Percentiles rank a stretch among this genome's conserved stretches.
phyloP scores from a whole-genome alignment of 2,113 vertebrate species.

The Tretioscincus oriximinensis region DNA sequence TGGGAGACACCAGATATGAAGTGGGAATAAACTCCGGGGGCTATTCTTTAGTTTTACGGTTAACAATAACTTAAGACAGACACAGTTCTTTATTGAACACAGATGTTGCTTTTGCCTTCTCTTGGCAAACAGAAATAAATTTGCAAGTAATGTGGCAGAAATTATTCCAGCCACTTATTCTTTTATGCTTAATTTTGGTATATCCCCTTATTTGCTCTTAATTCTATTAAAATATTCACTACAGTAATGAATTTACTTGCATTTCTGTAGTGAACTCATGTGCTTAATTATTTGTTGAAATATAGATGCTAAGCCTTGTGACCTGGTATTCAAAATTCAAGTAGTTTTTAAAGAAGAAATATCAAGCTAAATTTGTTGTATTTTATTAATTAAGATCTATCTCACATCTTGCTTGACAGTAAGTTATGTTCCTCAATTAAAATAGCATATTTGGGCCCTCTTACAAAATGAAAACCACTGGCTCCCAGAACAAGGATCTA shows the following conservation, averaged over 20 bases:
- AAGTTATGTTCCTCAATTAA: too few relatives aligned
- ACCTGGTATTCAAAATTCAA: neutral
- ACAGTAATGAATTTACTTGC: neutral
- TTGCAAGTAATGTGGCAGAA: constrained; percentile 37
- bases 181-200: neutral
- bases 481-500: too few relatives aligned
- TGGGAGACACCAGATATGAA: constrained; percentile 38
- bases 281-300: neutral
- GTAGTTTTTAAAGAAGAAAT: neutral
- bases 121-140: constrained; percentile 26
- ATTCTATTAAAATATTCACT: constrained; percentile 21
- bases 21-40: constrained; percentile 43
- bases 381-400: neutral
- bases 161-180: constrained; percentile 18
- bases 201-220: constrained; percentile 21
- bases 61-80: constrained; percentile 63
- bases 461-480: too few relatives aligned
- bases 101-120: constrained; percentile 57
- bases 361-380: neutral
- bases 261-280: neutral
- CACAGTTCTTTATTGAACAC: constrained; percentile 55
- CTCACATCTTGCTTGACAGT: too few relatives aligned
- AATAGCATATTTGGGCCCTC: too few relatives aligned
- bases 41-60: constrained; percentile 57
- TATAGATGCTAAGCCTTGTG: neutral